Evolutionary conservation across 2,888 invertebrate species (phyloP).

Genomic region (Tupiocoris notatus): DNA sequence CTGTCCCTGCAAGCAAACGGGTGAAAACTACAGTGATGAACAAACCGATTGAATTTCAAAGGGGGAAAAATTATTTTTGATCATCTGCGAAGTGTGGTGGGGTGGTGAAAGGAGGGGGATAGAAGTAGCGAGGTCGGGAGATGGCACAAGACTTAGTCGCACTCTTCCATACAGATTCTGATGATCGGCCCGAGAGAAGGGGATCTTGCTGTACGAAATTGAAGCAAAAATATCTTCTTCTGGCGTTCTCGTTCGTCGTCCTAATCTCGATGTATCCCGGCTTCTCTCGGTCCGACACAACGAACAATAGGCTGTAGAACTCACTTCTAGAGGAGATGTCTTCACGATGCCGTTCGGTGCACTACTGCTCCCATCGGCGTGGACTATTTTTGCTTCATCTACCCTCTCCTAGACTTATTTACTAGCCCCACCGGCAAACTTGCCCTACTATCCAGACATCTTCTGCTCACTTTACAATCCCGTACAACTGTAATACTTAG

Average conservation of each 20-base stretch:
- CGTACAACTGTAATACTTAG: no score
- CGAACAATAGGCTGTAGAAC: no score
- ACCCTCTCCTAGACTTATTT: not conserved
- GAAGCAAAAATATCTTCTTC: no score
- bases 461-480: not conserved
- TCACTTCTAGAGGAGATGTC: conserved; percentile 41
- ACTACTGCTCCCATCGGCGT: conserved; percentile 9
- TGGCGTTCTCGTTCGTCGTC: no score
- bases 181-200: not conserved
- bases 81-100: not conserved
- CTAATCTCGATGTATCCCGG: no score
- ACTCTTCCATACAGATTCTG: not conserved
- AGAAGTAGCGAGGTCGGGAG: not conserved
- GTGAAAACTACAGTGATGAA: no score
- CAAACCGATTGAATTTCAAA: not conserved
- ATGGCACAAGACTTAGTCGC: not conserved
- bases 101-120: not conserved
- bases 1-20: conserved; percentile 38
- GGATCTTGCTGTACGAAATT: no score
- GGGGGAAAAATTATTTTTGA: not conserved
- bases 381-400: not conserved
- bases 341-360: conserved; percentile 31
- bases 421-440: not conserved
- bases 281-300: not conserved
- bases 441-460: not conserved